A percentile compares a stretch with the other conserved stretches of the same genome.
phyloP scores from a whole-genome alignment of 2,113 vertebrate species.

The Callospermophilus lateralis region DNA sequence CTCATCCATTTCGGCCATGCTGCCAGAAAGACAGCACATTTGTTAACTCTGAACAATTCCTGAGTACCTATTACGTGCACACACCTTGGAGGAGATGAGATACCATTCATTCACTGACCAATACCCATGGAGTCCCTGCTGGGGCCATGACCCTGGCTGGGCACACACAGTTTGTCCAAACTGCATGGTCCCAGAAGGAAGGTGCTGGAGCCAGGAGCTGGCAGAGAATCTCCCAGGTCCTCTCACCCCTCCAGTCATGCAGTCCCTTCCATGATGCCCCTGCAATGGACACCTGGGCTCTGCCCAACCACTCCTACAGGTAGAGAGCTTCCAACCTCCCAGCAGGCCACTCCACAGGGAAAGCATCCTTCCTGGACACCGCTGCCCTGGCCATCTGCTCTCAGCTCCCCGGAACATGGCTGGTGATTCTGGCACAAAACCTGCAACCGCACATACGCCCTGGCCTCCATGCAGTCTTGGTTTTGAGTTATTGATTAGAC shows the following conservation, averaged over 20 bases:
- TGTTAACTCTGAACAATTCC: background rate
- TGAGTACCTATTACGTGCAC: no score
- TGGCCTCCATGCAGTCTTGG: background rate
- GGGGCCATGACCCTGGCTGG: background rate
- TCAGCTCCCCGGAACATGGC: background rate
- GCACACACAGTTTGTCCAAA: background rate
- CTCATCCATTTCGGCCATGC: constrained; percentile 93
- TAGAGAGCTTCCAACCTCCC: background rate
- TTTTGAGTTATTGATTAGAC: background rate
- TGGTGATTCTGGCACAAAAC: background rate
- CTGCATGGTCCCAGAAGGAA: background rate
- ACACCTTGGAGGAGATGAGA: background rate
- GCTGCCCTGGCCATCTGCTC: background rate
- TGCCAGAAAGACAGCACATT: constrained; percentile 81
- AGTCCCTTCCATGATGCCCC: background rate
- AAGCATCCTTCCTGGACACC: background rate
- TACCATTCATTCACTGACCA: background rate
- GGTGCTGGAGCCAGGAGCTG: background rate
- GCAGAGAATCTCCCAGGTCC: background rate
- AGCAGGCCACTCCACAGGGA: background rate
- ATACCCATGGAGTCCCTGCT: accelerated
- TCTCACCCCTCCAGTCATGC: no score
- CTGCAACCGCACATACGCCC: background rate
- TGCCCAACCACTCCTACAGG: background rate
- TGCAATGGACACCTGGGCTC: background rate